These are phyloP conservation scores for Tetragonula clypearis DNA, from an alignment of 1,140 invertebrate species.

Conservation along the genomic window DNA sequence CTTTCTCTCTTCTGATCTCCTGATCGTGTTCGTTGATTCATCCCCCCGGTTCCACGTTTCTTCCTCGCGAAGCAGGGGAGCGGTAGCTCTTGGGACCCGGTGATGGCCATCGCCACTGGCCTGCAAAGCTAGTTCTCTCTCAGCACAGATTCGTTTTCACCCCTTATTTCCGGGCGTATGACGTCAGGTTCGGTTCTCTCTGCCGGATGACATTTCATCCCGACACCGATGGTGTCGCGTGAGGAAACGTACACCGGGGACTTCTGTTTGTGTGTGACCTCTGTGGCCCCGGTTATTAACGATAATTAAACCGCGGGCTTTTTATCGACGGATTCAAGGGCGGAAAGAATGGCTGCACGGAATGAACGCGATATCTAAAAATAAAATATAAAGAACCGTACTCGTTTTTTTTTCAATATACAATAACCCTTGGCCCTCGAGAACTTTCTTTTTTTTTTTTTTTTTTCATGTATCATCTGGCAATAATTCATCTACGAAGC, in stretches of 20 bases:
- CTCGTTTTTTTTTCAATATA: no score
- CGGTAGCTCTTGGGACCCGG: not conserved
- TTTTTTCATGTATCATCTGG: no score
- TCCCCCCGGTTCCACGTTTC: conserved; percentile 16
- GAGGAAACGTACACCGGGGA: not conserved
- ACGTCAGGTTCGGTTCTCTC: not conserved
- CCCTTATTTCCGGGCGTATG: not conserved
- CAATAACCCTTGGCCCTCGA: no score
- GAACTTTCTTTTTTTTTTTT: no score
- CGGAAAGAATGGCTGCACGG: not conserved
- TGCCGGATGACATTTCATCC: conserved; percentile 3
- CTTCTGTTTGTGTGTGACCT: no score
- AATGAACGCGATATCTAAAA: not conserved
- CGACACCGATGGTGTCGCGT: not conserved
- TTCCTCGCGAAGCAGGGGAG: not conserved
- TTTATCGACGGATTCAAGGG: not conserved
- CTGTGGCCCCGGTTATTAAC: not conserved
- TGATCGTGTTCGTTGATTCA: not conserved
- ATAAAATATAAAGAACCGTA: not conserved
- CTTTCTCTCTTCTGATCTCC: not conserved
- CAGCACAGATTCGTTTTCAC: conserved; percentile 12
- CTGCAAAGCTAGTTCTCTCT: not conserved
- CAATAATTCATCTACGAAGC: no score
- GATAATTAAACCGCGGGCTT: not conserved
- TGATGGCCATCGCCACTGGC: conserved; percentile 5